Evolutionary conservation across 2,888 invertebrate species (phyloP), one percentile per base, ranked within the genome.

Genomic region (Bedellia somnulentella): DNA sequence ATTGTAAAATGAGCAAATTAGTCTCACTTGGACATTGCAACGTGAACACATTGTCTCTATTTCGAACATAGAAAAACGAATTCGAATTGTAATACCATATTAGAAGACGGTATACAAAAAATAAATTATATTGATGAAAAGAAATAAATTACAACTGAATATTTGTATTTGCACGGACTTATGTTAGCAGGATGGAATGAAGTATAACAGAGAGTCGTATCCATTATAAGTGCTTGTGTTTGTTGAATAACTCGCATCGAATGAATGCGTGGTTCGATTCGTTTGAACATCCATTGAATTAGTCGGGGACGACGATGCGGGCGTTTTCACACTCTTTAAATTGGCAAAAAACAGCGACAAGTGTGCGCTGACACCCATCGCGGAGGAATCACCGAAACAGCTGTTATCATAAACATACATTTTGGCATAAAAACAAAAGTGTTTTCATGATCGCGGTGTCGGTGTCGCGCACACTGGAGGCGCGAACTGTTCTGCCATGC

Each of bases 361-460:
- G 62, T 50, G 49, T 51, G 57, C 57, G 54, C 53, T 67, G 75
- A 75, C 75, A 75, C 70, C 66, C 71, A 71, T 70, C 70, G 66
- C 50, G 60, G 68, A 68, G 68, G 71, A 70, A 73, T 71, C 68
- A 61, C 52, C 60, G 68, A 71, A 75, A 73, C 75, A 75, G 73
- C 73, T 75, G 75, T 75, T 75, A 75, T 75, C 71, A 73, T 73
- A 75, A 75, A 75, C 75, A 73, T 73, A 75, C 71, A 67, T 71
- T 73, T 71, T 70, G 63, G 47, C 56, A 73, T 68, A 75, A 75
- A 73, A 73, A 73, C 71, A 70, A 73, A 71, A 70, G 18, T 71
- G 60, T 73, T 71, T 71, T 71, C 75, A 73, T 71, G 71, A 71
- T 71, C 66, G 63, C 68, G 58, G 49, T 57, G 73, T 55, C n/a